Evolutionary conservation across 1,140 invertebrate species (phyloP).

Genomic region (Macrobrachium nipponense): DNA sequence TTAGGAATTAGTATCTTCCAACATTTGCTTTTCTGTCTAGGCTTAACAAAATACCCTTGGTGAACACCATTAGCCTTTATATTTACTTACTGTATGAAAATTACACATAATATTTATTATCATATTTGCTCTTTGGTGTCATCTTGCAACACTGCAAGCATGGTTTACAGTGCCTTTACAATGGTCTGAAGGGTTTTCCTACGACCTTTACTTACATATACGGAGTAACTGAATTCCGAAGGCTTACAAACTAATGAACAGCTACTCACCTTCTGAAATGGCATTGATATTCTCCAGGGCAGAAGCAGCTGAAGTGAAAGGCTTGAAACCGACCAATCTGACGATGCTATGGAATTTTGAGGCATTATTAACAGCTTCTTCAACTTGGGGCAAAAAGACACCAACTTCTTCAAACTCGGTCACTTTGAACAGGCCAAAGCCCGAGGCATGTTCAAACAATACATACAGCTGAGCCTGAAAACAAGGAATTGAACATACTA

Average conservation of each 20-base stretch:
- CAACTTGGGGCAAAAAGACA: conserved; percentile 88
- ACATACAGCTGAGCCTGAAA: conserved; percentile 74
- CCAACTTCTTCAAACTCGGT: conserved; percentile 97
- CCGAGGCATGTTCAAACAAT: conserved; percentile 96
- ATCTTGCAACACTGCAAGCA: too few relatives aligned
- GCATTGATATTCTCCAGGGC: conserved; percentile 97
- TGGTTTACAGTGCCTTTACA: too few relatives aligned
- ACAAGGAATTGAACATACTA: background rate
- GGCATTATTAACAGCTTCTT: conserved; percentile 87
- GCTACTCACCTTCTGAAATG: conserved; percentile 87
- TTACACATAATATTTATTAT: too few relatives aligned
- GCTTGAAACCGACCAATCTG: conserved; percentile 87
- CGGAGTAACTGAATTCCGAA: too few relatives aligned
- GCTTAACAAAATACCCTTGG: too few relatives aligned
- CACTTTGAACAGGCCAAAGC: conserved; percentile 92
- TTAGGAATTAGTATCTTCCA: too few relatives aligned
- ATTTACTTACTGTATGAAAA: too few relatives aligned
- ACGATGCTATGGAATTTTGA: conserved; percentile 91
- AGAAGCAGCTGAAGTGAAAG: conserved; percentile 93
- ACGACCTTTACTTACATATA: too few relatives aligned
- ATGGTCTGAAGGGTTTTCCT: too few relatives aligned
- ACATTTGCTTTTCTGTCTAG: too few relatives aligned
- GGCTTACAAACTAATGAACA: background rate
- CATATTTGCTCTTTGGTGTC: too few relatives aligned
- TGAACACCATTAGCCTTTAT: too few relatives aligned